Evolutionary conservation across 2,113 vertebrate genomes (phyloP).

Genomic region (Anas platyrhynchos): DNA sequence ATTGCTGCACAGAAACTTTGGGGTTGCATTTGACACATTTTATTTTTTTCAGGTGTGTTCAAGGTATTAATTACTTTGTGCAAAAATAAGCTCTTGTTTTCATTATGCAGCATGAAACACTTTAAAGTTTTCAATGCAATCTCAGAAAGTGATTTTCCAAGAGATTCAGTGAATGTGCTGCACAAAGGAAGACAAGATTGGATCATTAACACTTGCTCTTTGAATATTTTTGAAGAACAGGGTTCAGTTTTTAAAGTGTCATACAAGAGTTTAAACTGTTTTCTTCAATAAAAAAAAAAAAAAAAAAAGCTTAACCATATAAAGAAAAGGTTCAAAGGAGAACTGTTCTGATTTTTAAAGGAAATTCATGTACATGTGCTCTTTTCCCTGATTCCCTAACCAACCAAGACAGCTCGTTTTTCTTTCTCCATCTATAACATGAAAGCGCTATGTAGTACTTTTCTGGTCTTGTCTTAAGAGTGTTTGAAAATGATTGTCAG

Average conservation of each 20-base stretch:
- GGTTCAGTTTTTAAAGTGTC: not conserved
- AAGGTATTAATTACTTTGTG: not conserved
- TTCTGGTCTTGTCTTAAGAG: not conserved
- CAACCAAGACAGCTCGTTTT: not conserved
- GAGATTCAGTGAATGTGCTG: not conserved
- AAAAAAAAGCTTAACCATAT: not conserved
- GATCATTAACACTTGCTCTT: not conserved
- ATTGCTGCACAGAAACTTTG: not conserved
- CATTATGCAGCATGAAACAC: not conserved
- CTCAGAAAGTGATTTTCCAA: not conserved
- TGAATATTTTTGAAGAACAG: conserved; percentile 4
- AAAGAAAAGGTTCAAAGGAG: not conserved
- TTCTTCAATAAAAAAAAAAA: not conserved
- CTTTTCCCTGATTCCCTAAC: not conserved
- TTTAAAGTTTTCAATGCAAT: not conserved
- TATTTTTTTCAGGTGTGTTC: not conserved
- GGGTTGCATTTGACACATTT: not conserved
- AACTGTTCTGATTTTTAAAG: not conserved
- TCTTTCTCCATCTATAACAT: not conserved
- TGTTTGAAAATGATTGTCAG: not conserved
- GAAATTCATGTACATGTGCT: not conserved
- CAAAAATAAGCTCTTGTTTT: not conserved
- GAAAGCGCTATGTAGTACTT: not conserved
- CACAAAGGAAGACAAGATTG: not conserved
- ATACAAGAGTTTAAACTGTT: not conserved